Conservation (phyloP, 2,888 invertebrate species). For the Stictocephala bisonia region DNA sequence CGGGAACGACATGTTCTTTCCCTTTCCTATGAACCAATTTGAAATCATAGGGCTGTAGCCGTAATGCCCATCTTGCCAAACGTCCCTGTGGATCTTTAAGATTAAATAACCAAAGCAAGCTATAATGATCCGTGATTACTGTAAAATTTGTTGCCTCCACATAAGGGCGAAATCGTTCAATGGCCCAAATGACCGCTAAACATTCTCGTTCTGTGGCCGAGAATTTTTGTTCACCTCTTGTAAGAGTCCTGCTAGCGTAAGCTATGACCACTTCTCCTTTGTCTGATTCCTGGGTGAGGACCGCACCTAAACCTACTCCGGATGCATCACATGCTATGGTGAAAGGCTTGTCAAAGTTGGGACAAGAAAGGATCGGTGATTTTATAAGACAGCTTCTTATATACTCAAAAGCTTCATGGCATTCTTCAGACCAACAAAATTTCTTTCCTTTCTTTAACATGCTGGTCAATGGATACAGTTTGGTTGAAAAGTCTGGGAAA, state of each 20-base stretch:
- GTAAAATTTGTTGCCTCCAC: conserved; percentile 54
- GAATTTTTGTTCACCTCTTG: conserved; percentile 53
- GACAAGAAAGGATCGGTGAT: conserved; percentile 50
- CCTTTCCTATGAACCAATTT: neutral
- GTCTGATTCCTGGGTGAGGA: conserved; percentile 53
- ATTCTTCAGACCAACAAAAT: neutral
- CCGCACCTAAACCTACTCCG: conserved; percentile 45
- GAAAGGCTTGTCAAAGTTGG: conserved; percentile 51
- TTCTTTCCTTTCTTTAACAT: neutral
- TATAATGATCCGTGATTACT: conserved; percentile 19
- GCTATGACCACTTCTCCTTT: conserved; percentile 54
- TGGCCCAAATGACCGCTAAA: conserved; percentile 54
- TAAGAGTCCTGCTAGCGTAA: conserved; percentile 54
- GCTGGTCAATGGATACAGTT: neutral
- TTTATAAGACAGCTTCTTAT: conserved; percentile 9
- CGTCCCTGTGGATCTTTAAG: conserved; percentile 49
- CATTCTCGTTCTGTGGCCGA: conserved; percentile 56
- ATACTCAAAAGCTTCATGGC: neutral
- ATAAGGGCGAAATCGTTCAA: conserved; percentile 55
- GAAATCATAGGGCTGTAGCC: conserved; percentile 3
- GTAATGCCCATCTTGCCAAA: conserved; percentile 55
- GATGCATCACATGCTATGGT: conserved; percentile 50
- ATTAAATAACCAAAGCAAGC: conserved; percentile 47
- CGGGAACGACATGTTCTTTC: conserved; percentile 21
- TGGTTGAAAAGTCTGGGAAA: neutral